Evolutionary conservation across 2,797 vertebrate genomes (phyloP), one percentile per base, ranked within the genome.

Genomic region (Rhinogobio ventralis): DNA sequence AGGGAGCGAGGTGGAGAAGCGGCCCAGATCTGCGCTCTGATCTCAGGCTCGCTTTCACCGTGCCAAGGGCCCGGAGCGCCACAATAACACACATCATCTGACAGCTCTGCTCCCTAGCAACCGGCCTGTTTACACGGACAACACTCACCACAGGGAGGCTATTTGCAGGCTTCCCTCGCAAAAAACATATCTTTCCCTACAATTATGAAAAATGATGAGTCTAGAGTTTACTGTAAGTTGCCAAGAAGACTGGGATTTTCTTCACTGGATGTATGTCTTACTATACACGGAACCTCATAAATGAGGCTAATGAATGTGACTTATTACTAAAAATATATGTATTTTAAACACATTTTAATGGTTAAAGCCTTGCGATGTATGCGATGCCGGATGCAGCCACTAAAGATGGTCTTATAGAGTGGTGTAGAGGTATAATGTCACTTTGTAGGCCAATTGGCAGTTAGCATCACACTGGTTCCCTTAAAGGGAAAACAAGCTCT

Each of bases 31-130:
- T 60, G 39, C 14, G 11, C 88, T 88, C 88, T 87, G 87, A 89
- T 89, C 83, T 87, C n/a, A 39, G 78, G 77, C 55, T 88, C 45
- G 20, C 73, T 73, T 60, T 25, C 36, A 5, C 74, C 10, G 23
- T 55, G 69, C 78, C 82, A 72, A 76, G 45, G 78, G 64, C 83
- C 76, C 73, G 64, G 79, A 87, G 82, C 82, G 67, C 74, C 66
- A 85, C 73, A 69, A 88, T 80, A 71, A 84, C 69, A 86, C 86
- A 79, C 77, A 86, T 85, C 85, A 86, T 82, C 89, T 86, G 87
- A 88, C 82, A 72, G 67, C 81, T 57, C 66, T 6, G 69, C 53
- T 85, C 55, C 85, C 55, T 87, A 88, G 86, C 86, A 90, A 89
- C 87, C 79, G 13, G 25, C 81, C 51, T 89, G 83, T 89, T 89